A percentile compares a stretch with the other conserved stretches of the same genome.
Conservation (phyloP, 2,888 invertebrate genomes). For the Apodemia hepburni region DNA sequence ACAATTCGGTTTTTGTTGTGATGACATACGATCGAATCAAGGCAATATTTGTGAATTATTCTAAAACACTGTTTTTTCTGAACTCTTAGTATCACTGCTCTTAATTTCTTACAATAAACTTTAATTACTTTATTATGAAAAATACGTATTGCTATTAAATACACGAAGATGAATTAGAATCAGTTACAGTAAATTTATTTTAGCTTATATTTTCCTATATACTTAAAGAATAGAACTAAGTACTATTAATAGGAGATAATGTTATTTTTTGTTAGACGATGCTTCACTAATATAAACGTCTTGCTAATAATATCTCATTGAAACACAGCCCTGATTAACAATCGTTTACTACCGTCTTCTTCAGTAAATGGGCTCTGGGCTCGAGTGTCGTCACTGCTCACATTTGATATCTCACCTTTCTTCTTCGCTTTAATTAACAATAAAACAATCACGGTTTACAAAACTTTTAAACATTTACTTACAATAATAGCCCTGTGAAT, state of each 20-base stretch:
- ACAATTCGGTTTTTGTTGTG: too few species aligned
- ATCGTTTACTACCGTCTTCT: constrained; percentile 55
- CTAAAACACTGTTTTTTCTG: too few species aligned
- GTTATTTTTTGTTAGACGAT: neutral
- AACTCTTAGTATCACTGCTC: too few species aligned
- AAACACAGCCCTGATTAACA: constrained; percentile 1
- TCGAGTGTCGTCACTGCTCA: constrained; percentile 53
- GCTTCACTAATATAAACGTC: neutral
- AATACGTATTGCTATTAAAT: too few species aligned
- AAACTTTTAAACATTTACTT: constrained; percentile 19
- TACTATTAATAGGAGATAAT: neutral
- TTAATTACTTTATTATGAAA: too few species aligned
- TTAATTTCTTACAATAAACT: too few species aligned
- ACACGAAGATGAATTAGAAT: neutral
- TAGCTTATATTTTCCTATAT: neutral
- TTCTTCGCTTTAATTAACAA: constrained; percentile 74
- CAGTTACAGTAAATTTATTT: neutral
- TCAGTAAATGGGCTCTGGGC: constrained; percentile 50
- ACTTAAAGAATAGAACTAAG: neutral
- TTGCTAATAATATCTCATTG: neutral
- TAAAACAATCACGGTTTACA: constrained; percentile 35
- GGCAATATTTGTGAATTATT: too few species aligned
- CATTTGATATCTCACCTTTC: constrained; percentile 62
- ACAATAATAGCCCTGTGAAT: constrained; percentile 19
- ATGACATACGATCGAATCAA: too few species aligned